Evolutionary conservation across 1,140 invertebrate genomes (phyloP).

Genomic region (Pemphigus obesinymphae): DNA sequence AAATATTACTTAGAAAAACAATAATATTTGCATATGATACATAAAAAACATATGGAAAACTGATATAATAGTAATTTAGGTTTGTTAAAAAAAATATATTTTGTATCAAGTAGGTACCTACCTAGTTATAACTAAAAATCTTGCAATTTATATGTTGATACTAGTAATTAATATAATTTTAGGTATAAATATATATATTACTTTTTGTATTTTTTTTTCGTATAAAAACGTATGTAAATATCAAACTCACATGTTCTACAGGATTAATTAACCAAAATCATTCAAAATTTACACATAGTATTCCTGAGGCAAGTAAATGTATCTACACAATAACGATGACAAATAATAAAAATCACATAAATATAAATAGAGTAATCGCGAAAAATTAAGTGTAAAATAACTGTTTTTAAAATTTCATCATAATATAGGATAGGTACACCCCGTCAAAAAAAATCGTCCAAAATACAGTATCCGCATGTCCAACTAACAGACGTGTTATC

Average conservation of each 20-base stretch:
- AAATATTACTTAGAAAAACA: background rate
- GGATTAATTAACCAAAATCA: background rate
- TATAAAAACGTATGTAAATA: background rate
- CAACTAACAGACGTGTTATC: constrained; percentile 20
- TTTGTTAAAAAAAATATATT: background rate
- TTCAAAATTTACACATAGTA: constrained; percentile 4
- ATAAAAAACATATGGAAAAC: background rate
- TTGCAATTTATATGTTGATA: too few species aligned
- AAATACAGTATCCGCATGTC: constrained; percentile 15
- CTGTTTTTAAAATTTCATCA: background rate
- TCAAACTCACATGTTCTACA: background rate
- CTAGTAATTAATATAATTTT: background rate
- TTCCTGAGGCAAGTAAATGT: background rate
- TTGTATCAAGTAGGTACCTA: background rate
- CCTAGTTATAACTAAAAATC: too few species aligned
- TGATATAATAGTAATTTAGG: background rate
- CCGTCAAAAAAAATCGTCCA: background rate
- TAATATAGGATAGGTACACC: too few species aligned
- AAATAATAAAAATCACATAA: background rate
- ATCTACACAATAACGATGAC: background rate
- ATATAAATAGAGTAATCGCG: background rate
- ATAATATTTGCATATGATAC: background rate
- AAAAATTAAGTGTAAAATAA: background rate
- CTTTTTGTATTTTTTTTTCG: background rate
- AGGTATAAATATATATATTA: background rate